These are phyloP conservation scores for Odontesthes bonariensis DNA, from an alignment of 2,113 vertebrate genomes.

Conservation along the genomic window DNA sequence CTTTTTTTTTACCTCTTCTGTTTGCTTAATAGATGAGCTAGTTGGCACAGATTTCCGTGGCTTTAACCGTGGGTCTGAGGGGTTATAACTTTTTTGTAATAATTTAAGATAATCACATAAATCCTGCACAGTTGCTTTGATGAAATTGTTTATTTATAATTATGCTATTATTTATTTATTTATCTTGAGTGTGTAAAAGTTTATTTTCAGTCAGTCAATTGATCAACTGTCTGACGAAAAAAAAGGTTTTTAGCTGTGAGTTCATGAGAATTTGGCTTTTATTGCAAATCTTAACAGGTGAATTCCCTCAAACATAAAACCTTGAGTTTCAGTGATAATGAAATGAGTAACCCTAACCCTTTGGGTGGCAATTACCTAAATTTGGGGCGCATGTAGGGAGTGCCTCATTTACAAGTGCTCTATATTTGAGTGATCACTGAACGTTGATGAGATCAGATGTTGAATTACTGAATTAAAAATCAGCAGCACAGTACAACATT, in stretches of 20 bases:
- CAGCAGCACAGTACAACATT: too few species aligned
- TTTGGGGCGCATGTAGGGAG: too few species aligned
- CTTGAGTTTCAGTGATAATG: conserved; percentile 4
- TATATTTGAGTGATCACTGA: too few species aligned
- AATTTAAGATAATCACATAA: neutral
- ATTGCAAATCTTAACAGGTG: neutral
- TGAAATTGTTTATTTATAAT: neutral
- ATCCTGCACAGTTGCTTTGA: neutral
- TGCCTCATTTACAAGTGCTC: too few species aligned
- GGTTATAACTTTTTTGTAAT: neutral
- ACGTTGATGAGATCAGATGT: neutral
- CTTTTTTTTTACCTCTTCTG: conserved; percentile 28
- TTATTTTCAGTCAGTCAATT: neutral
- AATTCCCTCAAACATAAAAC: neutral
- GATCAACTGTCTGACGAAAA: neutral
- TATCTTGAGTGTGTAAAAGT: neutral
- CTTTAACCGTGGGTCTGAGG: neutral
- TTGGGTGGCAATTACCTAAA: neutral
- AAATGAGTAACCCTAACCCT: neutral
- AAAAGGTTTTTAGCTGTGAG: neutral
- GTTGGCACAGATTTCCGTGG: neutral
- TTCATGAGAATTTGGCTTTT: neutral
- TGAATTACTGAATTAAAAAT: neutral
- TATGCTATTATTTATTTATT: neutral
- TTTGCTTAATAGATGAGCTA: conserved; percentile 23